These are phyloP conservation scores for Zaprionus lineosus DNA, from an alignment of 2,888 invertebrate species.

Conservation along the genomic window DNA sequence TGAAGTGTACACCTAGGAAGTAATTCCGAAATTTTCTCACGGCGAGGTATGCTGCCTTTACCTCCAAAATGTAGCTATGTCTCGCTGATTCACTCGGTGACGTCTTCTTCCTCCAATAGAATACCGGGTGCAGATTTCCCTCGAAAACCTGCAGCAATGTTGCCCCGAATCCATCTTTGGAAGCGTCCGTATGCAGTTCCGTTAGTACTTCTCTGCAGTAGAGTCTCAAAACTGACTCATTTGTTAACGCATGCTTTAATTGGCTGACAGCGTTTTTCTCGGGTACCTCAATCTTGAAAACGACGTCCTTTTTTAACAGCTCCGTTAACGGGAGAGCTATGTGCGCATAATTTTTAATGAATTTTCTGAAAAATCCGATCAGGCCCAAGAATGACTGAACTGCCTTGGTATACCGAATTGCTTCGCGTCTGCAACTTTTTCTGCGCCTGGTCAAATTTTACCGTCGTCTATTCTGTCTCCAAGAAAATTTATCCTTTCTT, in stretches of 20 bases:
- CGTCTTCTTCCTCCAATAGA: conserved; percentile 29
- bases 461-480: background rate
- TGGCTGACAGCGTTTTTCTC: conserved; percentile 16
- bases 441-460: conserved; percentile 16
- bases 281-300: conserved; percentile 8
- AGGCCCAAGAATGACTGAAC: conserved; percentile 13
- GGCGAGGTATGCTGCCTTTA: conserved; percentile 48
- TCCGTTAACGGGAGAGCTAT: conserved; percentile 12
- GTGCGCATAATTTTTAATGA: conserved; percentile 12
- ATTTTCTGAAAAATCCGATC: too few species aligned
- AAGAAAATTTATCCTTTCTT: background rate
- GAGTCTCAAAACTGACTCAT: conserved; percentile 25
- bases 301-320: conserved; percentile 8
- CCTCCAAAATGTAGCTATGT: conserved; percentile 55
- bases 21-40: conserved; percentile 54
- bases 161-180: conserved; percentile 40
- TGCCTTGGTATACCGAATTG: conserved; percentile 9
- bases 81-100: background rate
- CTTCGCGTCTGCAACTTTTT: conserved; percentile 21
- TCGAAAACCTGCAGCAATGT: conserved; percentile 30
- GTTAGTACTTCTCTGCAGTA: conserved; percentile 29
- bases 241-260: conserved; percentile 12
- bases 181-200: conserved; percentile 50
- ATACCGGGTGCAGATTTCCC: conserved; percentile 17
- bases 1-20: background rate